A percentile compares a stretch with the other conserved stretches of the same genome.
phyloP scores from a whole-genome alignment of 2,888 invertebrate genomes.

The Anagyrus pseudococci region DNA sequence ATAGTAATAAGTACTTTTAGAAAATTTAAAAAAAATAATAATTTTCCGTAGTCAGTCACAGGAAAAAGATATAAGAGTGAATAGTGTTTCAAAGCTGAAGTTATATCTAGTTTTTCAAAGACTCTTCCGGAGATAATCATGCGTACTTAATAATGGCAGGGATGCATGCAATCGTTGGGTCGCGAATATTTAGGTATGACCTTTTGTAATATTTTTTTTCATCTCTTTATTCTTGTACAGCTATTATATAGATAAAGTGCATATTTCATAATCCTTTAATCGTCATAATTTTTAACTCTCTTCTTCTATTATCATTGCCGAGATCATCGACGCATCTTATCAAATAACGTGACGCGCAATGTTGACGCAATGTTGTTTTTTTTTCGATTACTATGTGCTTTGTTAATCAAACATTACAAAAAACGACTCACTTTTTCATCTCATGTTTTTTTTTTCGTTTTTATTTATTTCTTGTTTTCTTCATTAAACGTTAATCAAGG shows the following conservation, averaged over 20 bases:
- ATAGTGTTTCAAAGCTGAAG: too few relatives aligned
- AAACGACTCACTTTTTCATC: conserved; percentile 7
- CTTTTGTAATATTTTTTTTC: background rate
- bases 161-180: too few relatives aligned
- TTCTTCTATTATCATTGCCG: background rate
- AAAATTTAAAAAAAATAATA: too few relatives aligned
- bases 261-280: conserved; percentile 5
- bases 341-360: conserved; percentile 13
- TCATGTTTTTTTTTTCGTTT: conserved; percentile 1
- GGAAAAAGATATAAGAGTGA: too few relatives aligned
- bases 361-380: conserved; percentile 5
- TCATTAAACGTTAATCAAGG: conserved; percentile 2
- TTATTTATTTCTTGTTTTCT: conserved; percentile 15
- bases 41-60: too few relatives aligned
- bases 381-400: background rate
- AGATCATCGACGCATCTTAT: conserved; percentile 1
- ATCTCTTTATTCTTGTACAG: background rate
- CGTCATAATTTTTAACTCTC: background rate
- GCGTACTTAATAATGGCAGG: too few relatives aligned
- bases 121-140: too few relatives aligned
- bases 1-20: too few relatives aligned
- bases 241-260: conserved; percentile 14
- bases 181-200: conserved; percentile 17
- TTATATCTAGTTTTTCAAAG: too few relatives aligned
- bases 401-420: conserved; percentile 11